Percentiles rank a stretch among this genome's conserved stretches.
Conservation (phyloP, 2,888 invertebrate genomes). For the Idaea dimidiata region DNA sequence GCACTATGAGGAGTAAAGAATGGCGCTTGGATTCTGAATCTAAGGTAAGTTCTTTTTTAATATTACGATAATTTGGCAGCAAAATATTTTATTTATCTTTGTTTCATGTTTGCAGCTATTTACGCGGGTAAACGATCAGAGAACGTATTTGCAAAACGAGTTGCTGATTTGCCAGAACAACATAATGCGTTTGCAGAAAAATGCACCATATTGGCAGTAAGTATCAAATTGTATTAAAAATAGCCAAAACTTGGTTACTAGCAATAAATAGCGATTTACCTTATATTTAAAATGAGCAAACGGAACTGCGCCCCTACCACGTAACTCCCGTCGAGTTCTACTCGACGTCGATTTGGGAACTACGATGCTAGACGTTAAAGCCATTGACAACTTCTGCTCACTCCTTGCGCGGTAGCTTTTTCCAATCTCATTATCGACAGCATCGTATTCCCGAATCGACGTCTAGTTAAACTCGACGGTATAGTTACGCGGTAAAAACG, state of each 20-base stretch:
- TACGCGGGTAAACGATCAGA: constrained; percentile 72
- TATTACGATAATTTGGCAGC: no score
- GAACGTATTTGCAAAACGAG: constrained; percentile 74
- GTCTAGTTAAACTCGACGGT: no score
- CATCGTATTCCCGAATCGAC: no score
- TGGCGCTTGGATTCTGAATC: constrained; percentile 78
- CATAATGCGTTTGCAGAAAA: constrained; percentile 67
- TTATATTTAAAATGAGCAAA: background rate
- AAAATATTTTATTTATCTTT: background rate
- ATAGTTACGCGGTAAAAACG: no score
- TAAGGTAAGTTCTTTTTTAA: constrained; percentile 53
- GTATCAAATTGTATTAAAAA: constrained; percentile 33
- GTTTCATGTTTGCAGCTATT: constrained; percentile 48
- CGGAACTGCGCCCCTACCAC: background rate
- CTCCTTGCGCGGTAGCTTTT: no score
- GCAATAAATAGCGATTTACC: no score
- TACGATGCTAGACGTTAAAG: no score
- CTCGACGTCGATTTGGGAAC: no score
- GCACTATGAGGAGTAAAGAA: constrained; percentile 73
- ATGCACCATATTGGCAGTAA: constrained; percentile 72
- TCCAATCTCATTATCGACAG: no score
- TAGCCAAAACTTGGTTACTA: background rate
- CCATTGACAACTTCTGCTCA: no score
- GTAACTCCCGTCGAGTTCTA: no score
- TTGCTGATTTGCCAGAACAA: constrained; percentile 74